Conservation (phyloP, 2,113 vertebrate genomes). For the Centropus unirufus region DNA sequence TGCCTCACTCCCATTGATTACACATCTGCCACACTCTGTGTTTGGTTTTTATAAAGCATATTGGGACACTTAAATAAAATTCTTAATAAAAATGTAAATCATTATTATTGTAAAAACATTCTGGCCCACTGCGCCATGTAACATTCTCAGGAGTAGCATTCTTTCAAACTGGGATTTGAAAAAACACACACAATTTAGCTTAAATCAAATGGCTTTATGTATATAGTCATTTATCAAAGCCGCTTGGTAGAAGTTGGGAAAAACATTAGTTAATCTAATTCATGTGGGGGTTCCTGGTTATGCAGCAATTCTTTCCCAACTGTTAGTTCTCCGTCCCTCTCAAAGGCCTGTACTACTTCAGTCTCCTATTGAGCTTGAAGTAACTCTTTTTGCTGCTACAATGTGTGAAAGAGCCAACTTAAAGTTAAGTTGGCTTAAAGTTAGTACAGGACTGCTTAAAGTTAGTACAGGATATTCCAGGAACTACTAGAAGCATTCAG, state of each 20-base stretch:
- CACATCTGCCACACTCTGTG: not conserved
- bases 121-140: constrained; percentile 30
- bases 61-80: constrained; percentile 17
- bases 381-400: not conserved
- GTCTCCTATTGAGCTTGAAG: not conserved
- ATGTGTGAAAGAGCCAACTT: not conserved
- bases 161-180: constrained; percentile 66
- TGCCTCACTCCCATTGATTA: not conserved
- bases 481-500: not conserved
- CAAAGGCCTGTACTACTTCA: not conserved
- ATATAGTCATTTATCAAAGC: constrained; percentile 47
- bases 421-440: not conserved
- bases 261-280: constrained; percentile 28
- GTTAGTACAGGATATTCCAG: not conserved
- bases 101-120: constrained; percentile 48
- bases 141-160: constrained; percentile 39
- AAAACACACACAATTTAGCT: constrained; percentile 60
- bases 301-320: not conserved
- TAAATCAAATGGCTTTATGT: constrained; percentile 63
- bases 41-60: not conserved
- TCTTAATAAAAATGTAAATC: constrained; percentile 40
- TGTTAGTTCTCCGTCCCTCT: not conserved
- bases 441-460: not conserved
- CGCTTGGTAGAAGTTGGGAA: constrained; percentile 3
- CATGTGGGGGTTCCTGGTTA: not conserved